Evolutionary conservation across 2,113 vertebrate species (phyloP).

Genomic region (Poecile atricapillus): DNA sequence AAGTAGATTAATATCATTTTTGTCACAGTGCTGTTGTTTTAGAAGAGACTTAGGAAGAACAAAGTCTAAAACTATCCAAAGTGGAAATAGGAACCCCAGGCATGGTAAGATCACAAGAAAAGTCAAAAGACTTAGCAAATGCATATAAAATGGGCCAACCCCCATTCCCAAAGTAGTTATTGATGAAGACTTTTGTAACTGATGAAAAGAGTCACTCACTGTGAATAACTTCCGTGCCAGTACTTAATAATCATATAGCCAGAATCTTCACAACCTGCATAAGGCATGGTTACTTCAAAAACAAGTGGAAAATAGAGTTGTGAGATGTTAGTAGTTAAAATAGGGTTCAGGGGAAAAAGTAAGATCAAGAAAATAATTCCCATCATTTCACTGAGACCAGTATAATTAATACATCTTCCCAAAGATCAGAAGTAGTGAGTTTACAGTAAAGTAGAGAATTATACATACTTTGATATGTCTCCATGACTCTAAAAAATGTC

Average conservation of each 20-base stretch:
- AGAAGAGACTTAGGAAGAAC: background rate
- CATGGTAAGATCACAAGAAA: background rate
- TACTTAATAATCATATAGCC: background rate
- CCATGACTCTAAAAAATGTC: background rate
- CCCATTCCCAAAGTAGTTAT: background rate
- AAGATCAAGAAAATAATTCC: background rate
- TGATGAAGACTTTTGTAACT: background rate
- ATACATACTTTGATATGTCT: background rate
- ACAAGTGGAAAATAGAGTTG: background rate
- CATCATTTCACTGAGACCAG: background rate
- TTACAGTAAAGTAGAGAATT: background rate
- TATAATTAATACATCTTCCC: background rate
- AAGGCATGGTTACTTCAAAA: background rate
- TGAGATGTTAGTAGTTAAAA: background rate
- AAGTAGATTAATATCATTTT: background rate
- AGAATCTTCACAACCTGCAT: background rate
- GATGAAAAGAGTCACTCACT: background rate
- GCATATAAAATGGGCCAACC: accelerated
- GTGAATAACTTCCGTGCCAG: background rate
- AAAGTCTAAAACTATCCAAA: background rate
- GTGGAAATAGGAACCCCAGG: background rate
- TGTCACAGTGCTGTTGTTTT: background rate
- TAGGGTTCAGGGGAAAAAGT: background rate
- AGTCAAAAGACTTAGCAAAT: background rate
- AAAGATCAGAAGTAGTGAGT: background rate